Base-by-base conservation (phyloP, 1,140 invertebrate species). In the Drosophila kanapiae region DNA sequence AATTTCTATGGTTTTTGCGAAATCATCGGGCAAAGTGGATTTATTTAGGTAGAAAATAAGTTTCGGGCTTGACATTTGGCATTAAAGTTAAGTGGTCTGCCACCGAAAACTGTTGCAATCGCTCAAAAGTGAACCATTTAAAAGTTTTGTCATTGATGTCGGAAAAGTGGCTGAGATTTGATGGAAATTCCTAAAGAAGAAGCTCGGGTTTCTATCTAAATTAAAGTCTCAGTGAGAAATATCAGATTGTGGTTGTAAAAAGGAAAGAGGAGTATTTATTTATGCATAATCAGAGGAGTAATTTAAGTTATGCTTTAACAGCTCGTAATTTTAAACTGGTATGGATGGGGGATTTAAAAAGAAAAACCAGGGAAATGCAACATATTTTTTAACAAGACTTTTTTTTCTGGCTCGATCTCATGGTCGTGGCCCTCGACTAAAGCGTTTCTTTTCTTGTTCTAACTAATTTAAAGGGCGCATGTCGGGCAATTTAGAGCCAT, bases 71-170 rank as follows among this genome's bases (percentile, higher is more conserved):
- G 84, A 80, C 83, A 87, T 87, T 87, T 88, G 83, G 82, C 83
- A 83, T 87, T 83, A 51, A 35, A 71, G 83, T 75, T 80, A 80
- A 87, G 83, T 87, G 83, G 76, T 63, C 29, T 58, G 72, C 49
- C 63, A 48, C 49, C 31, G 31, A 43, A 49, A 42, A 42, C 62
- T 78, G 71, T 53, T 88, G 83, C 84, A 87, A 88, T 83, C 77
- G 71, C 80, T 88, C 77, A 80, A 80, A 88, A 83, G 49, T 75
- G 65, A 60, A 31, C 49, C 82, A 84, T 84, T 84, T 84, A 80
- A 85, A 85, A 83, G 77, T 80, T 87, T 88, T 87, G 80, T 87
- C 83, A 86, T 82, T 77, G 60, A 76, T 47, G 64, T n/a, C 4
- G 43, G 13, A 45, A 69, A 51, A 48, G 38, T 61, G 56, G 45